phyloP scores from a whole-genome alignment of 2,888 invertebrate species.

The Scelioninae gen. 1 region DNA sequence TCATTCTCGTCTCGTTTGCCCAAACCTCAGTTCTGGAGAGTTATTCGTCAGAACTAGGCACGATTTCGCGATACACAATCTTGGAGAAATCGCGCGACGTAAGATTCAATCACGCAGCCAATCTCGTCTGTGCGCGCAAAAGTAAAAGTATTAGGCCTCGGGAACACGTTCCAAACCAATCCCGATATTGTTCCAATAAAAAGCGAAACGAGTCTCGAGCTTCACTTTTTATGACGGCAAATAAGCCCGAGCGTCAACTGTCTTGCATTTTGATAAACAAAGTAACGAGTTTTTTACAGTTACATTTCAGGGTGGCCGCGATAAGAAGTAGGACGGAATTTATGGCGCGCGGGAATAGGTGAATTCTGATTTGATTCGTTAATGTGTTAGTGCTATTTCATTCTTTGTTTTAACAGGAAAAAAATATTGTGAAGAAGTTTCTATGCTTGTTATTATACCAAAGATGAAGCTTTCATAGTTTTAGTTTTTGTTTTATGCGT shows the following conservation, averaged over 20 bases:
- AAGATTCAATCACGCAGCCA: slow-evolving; percentile 75
- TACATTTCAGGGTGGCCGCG: slow-evolving; percentile 2
- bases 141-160: slow-evolving; percentile 72
- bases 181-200: slow-evolving; percentile 76
- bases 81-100: slow-evolving; percentile 70
- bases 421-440: no score
- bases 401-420: no score
- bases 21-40: slow-evolving; percentile 31
- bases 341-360: slow-evolving; percentile 3
- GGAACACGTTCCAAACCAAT: slow-evolving; percentile 74
- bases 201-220: slow-evolving; percentile 84
- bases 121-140: slow-evolving; percentile 63
- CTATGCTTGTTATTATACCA: no score
- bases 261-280: slow-evolving; percentile 58
- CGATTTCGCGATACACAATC: slow-evolving; percentile 43
- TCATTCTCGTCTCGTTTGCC: slow-evolving; percentile 46
- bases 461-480: no score
- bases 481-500: no score
- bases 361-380: slow-evolving; percentile 17
- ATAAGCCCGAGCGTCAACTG: slow-evolving; percentile 51
- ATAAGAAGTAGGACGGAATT: not conserved
- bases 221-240: slow-evolving; percentile 82
- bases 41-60: slow-evolving; percentile 48
- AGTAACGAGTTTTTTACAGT: slow-evolving; percentile 37
- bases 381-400: slow-evolving; percentile 1